Base-by-base conservation (phyloP, 2,888 invertebrate species). In the Adelognathus sp. region DNA sequence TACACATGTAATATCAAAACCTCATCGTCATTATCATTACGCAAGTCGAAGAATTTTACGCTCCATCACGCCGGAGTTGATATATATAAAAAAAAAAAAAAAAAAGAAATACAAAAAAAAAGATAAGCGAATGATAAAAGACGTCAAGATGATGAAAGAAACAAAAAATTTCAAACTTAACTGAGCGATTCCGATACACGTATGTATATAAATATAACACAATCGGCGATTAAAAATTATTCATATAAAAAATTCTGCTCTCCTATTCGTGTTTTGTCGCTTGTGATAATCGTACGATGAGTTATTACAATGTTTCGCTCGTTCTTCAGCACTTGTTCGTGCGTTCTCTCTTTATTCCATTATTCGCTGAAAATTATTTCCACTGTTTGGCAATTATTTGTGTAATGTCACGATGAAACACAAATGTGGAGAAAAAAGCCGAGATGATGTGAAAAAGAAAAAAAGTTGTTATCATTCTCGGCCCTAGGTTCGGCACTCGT, bases 401-500 rank as follows among this genome's bases (percentile, higher is more conserved):
- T n/a, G 1, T 36, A n/a, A n/a, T n/a, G n/a, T n/a, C n/a, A n/a
- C n/a, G 9, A 36, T 11, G 3, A 36, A 36, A 6, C 9, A 33
- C 33, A 33, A 36, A 1, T 3, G n/a, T 11, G 9, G 9, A 36
- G 24, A 76, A 44, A 63, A 73, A 85, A 87, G 84, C 84, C 89
- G 88, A 90, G 90, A 87, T 86, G n/a, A n/a, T n/a, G n/a, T n/a
- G n/a, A n/a, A n/a, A n/a, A n/a, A n/a, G n/a, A n/a, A n/a, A n/a
- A n/a, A n/a, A n/a, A n/a, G n/a, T n/a, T n/a, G n/a, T n/a, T n/a
- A 44, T 72, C 82, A n/a, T n/a, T 88, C 90, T 91, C 90, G 90
- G 88, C 88, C 90, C 91, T 91, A 91, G 91, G 91, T 86, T 90
- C 91, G 91, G 91, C 88, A 91, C 91, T 91, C 91, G 91, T 91